Evolutionary conservation across 2,888 invertebrate species (phyloP).

Genomic region (Ernsta delagoae): DNA sequence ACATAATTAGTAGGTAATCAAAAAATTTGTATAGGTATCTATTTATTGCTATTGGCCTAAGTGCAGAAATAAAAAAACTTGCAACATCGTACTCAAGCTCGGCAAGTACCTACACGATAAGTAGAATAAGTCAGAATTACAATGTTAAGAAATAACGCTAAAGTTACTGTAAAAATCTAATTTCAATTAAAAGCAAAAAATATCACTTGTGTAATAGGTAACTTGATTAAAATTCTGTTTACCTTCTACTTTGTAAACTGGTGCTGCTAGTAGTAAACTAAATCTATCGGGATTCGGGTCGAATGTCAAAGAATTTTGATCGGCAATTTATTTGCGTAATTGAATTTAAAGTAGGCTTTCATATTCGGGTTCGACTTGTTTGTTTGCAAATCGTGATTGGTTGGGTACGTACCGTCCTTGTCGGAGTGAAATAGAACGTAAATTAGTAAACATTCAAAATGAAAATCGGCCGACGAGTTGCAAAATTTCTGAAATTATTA

Average conservation of each 20-base stretch:
- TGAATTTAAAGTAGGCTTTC: conserved; percentile 34
- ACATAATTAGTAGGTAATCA: too few species aligned
- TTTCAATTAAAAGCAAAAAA: background rate
- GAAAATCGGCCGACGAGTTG: conserved; percentile 23
- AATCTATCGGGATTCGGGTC: conserved; percentile 15
- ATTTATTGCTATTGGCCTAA: too few species aligned
- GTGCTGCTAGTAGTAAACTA: conserved; percentile 12
- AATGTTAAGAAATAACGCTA: background rate
- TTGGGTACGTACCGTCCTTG: conserved; percentile 7
- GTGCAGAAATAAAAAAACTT: too few species aligned
- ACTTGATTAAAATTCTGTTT: conserved; percentile 5
- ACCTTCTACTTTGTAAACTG: conserved; percentile 2
- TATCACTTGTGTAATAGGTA: background rate
- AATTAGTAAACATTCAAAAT: conserved; percentile 26
- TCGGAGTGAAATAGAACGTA: conserved; percentile 31
- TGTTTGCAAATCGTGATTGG: conserved; percentile 30
- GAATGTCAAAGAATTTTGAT: conserved; percentile 24
- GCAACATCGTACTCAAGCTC: background rate
- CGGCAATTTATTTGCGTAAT: conserved; percentile 32
- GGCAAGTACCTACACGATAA: background rate
- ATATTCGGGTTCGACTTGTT: conserved; percentile 31
- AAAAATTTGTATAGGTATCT: too few species aligned
- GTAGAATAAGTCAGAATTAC: background rate
- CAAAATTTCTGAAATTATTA: conserved; percentile 41
- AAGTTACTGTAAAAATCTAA: background rate